Evolutionary conservation across 1,140 invertebrate species (phyloP).

Genomic region (Chionoecetes opilio): DNA sequence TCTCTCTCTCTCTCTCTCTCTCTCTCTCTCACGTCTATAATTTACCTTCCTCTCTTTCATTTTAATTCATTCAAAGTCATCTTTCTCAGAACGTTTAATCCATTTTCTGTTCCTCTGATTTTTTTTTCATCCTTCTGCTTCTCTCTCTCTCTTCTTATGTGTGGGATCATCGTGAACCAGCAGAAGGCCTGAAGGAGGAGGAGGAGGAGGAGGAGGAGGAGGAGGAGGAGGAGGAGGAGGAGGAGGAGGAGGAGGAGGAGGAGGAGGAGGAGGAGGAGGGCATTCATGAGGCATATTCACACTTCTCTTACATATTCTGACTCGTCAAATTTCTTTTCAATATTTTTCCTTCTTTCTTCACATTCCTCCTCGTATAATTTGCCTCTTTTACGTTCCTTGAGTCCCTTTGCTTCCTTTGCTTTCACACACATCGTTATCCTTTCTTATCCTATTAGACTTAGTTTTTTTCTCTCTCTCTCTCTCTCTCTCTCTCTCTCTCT

Average conservation of each 20-base stretch:
- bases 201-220: constrained; percentile 47
- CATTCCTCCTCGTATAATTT: background rate
- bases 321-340: background rate
- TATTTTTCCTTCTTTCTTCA: background rate
- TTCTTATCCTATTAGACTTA: background rate
- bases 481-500: no score
- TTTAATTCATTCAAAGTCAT: background rate
- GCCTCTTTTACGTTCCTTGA: no score
- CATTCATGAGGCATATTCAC: background rate
- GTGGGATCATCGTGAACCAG: background rate
- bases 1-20: constrained; percentile 56
- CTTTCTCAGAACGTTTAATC: background rate
- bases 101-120: constrained; percentile 22
- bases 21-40: constrained; percentile 43
- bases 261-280: constrained; percentile 1
- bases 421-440: background rate
- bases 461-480: no score
- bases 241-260: constrained; percentile 35
- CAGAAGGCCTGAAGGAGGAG: background rate
- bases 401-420: background rate
- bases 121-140: background rate
- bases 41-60: background rate
- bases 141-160: constrained; percentile 5
- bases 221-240: constrained; percentile 50
- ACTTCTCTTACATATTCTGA: background rate